Conservation (phyloP, 2,113 vertebrate species). For the Butorides virescens region DNA sequence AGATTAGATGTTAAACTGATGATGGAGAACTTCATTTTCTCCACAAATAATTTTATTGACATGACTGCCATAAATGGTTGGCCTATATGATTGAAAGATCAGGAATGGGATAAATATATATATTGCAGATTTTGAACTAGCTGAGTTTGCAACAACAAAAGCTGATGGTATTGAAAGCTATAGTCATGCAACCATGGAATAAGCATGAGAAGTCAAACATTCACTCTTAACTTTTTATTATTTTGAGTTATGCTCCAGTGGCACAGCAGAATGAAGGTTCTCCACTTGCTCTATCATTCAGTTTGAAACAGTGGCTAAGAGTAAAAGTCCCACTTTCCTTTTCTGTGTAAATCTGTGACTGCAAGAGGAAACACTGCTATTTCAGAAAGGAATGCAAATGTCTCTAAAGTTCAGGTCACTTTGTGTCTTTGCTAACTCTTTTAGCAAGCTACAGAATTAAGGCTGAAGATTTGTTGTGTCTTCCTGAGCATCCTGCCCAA, state of each 20-base stretch:
- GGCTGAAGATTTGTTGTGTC: neutral
- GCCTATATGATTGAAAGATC: neutral
- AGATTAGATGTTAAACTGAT: neutral
- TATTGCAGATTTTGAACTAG: neutral
- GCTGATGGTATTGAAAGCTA: neutral
- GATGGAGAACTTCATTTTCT: neutral
- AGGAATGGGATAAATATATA: neutral
- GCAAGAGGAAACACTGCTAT: neutral
- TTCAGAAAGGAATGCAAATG: neutral
- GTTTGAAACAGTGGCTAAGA: neutral
- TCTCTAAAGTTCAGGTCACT: neutral
- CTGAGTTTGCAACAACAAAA: neutral
- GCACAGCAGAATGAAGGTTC: neutral
- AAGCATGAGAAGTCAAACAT: neutral
- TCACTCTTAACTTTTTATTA: neutral
- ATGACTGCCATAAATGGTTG: neutral
- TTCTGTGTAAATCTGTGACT: neutral
- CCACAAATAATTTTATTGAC: neutral
- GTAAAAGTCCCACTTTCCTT: neutral
- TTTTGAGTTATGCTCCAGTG: neutral
- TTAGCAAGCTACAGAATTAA: neutral
- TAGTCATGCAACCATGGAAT: neutral
- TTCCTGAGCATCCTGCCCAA: neutral
- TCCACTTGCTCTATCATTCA: neutral
- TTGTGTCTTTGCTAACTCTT: neutral